Percentiles rank a stretch among this genome's conserved stretches.
Evolutionary conservation across 2,797 vertebrate species (phyloP).

Genomic region (Oreochromis grahami): DNA sequence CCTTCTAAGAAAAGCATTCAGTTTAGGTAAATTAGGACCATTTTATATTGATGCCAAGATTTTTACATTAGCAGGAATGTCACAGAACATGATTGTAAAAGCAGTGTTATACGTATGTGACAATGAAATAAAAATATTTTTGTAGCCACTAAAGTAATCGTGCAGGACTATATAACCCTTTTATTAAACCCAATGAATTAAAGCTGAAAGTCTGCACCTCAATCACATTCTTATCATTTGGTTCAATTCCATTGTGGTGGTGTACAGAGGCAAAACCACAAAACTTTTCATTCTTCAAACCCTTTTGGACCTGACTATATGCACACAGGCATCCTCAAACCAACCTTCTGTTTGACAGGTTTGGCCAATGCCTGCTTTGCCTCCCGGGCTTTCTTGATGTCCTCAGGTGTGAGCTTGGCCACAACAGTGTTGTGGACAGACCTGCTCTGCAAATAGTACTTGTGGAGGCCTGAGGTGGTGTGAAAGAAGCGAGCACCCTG

Average conservation of each 20-base stretch:
- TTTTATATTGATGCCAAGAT: background rate
- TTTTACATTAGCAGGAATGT: background rate
- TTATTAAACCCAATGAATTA: background rate
- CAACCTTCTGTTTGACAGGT: conserved; percentile 76
- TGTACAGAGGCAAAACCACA: background rate
- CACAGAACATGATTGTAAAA: background rate
- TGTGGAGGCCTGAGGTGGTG: background rate
- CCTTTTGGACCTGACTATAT: background rate
- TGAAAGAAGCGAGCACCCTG: conserved; percentile 67
- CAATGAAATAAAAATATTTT: background rate
- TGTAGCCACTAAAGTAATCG: background rate
- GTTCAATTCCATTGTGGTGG: background rate
- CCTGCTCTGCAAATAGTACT: conserved; percentile 46
- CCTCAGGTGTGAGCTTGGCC: conserved; percentile 78
- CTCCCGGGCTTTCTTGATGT: conserved; percentile 81
- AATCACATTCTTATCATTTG: background rate
- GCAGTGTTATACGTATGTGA: background rate
- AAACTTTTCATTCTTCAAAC: background rate
- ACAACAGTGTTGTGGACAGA: conserved; percentile 69
- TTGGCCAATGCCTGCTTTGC: conserved; percentile 62
- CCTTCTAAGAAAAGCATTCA: background rate
- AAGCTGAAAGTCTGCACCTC: background rate
- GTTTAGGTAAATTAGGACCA: background rate
- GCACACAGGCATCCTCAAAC: background rate
- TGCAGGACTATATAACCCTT: background rate